Base-by-base conservation (phyloP, 2,113 vertebrate species). In the Lagopus muta region DNA sequence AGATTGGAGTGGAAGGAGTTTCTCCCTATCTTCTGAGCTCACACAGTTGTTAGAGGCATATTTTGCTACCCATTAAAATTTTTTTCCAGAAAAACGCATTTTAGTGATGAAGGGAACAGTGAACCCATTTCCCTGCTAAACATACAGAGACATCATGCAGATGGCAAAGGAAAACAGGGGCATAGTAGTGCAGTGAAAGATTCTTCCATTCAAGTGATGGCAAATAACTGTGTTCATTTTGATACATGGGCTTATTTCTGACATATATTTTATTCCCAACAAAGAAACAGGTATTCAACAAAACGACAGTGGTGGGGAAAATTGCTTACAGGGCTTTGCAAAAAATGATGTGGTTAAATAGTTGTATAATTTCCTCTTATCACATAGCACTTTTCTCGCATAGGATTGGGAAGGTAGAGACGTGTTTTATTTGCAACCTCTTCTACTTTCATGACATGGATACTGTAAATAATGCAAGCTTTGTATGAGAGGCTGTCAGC, bases 381-480 rank as follows among this genome's bases (percentile, higher is more conserved):
- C 54, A 84, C 36, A 64, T 9, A 92, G 40, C 25, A 34, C 48
- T 62, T 88, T n/a, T 67, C 61, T 75, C 74, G 52, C 1, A 2
- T 61, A 66, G 72, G 57, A 89, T 40, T 73, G 50, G 15, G 57
- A 93, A 84, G 40, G 11, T n/a, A 52, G 40, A 73, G 40, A 34
- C 18, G 55, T 54, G 9, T 19, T 58, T 72, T 91, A 88, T 94
- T 79, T 80, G 91, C 54, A 70, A 60, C 60, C 60, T 85, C 69
- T 85, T 80, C 74, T 45, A 62, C 55, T 89, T 72, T 28, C 25
- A 54, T 54, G 62, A 90, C 88, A 93, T 66, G 70, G 52, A 57
- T n/a, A 42, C 30, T 42, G 50, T 85, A 74, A 77, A 81, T 76
- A 82, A 80, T 77, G 67, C 62, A 79, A 28, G 30, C n/a, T 91